Evolutionary conservation across 2,888 invertebrate species (phyloP).

Genomic region (Pseudanteris insignis): DNA sequence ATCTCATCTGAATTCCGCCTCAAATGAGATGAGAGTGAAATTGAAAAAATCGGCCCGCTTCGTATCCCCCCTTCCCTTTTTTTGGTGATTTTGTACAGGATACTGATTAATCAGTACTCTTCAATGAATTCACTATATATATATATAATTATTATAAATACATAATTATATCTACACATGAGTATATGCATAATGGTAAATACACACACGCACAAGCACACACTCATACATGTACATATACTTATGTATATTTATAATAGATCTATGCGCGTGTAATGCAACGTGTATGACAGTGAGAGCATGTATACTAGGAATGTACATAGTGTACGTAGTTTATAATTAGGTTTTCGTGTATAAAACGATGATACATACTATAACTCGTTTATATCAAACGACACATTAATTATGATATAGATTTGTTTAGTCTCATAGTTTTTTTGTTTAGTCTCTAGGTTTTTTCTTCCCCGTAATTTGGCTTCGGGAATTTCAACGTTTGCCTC

Average conservation of each 20-base stretch:
- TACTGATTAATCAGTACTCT: constrained; percentile 5
- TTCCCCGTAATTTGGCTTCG: constrained; percentile 41
- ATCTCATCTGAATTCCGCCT: constrained; percentile 8
- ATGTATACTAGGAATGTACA: constrained; percentile 65
- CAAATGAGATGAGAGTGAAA: constrained; percentile 5
- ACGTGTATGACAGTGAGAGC: constrained; percentile 59
- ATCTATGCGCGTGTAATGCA: constrained; percentile 61
- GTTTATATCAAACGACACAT: constrained; percentile 66
- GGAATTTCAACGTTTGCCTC: constrained; percentile 7
- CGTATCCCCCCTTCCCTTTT: no score
- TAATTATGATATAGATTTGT: constrained; percentile 64
- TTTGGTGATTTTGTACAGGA: constrained; percentile 11
- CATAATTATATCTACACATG: constrained; percentile 40
- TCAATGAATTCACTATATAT: constrained; percentile 53
- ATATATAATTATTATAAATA: constrained; percentile 58
- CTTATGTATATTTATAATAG: constrained; percentile 57
- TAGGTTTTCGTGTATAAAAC: constrained; percentile 66
- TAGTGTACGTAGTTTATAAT: constrained; percentile 63
- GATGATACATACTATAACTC: constrained; percentile 65
- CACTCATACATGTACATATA: constrained; percentile 50
- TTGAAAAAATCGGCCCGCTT: not conserved
- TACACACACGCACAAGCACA: constrained; percentile 31
- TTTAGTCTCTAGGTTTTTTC: constrained; percentile 63
- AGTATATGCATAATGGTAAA: constrained; percentile 11
- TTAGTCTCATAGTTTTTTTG: constrained; percentile 64